Evolutionary conservation across 2,113 vertebrate species (phyloP).

Genomic region (Engraulis encrasicolus): DNA sequence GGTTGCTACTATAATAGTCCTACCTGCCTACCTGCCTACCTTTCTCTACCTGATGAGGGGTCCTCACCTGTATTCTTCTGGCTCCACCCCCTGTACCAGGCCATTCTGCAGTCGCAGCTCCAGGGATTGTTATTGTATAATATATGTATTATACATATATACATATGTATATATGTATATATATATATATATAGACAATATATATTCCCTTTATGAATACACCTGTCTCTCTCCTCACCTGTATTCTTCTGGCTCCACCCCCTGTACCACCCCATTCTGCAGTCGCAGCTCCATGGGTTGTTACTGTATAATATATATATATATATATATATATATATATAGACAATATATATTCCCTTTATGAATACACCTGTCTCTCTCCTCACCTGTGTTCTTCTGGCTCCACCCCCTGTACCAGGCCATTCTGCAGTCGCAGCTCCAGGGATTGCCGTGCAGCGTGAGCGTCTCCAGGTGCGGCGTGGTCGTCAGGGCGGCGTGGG

Average conservation of each 20-base stretch:
- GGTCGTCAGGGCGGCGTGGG: conserved; percentile 65
- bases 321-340: too few relatives aligned
- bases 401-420: conserved; percentile 81
- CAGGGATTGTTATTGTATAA: conserved; percentile 85
- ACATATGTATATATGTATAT: too few relatives aligned
- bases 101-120: conserved; percentile 86
- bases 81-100: conserved; percentile 81
- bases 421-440: conserved; percentile 86
- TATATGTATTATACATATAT: too few relatives aligned
- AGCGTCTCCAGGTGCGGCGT: conserved; percentile 86
- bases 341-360: too few relatives aligned
- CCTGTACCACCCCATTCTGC: conserved; percentile 79
- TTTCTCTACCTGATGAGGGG: too few relatives aligned
- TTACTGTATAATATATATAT: too few relatives aligned
- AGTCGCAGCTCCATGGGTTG: conserved; percentile 91
- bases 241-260: conserved; percentile 75
- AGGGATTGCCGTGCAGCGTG: conserved; percentile 89
- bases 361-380: not conserved
- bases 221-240: conserved; percentile 69
- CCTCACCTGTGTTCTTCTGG: conserved; percentile 76
- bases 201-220: too few relatives aligned
- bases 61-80: conserved; percentile 76
- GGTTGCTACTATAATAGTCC: conserved; percentile 75
- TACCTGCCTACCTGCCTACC: too few relatives aligned
- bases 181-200: too few relatives aligned